Base-by-base conservation (phyloP, 2,888 invertebrate species). In the Craniophora ligustri region DNA sequence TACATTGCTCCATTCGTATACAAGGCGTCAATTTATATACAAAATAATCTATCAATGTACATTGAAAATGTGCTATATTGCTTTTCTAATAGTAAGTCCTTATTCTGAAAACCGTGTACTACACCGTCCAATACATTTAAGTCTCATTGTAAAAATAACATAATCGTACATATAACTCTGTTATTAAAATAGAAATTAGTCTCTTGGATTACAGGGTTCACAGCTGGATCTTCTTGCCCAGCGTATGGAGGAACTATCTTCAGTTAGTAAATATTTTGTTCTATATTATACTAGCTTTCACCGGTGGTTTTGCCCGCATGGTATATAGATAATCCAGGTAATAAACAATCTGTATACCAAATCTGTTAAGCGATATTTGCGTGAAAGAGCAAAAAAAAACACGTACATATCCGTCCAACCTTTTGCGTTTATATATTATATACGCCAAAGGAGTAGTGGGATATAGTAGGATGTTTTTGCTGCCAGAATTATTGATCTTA, bases 221-320 rank as follows among this genome's bases (percentile, higher is more conserved):
- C 72, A 72, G 23, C 39, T 79, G 36, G 74, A 78, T 8, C 36
- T 58, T 16, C 54, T 79, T 13, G 65, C 68, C 5, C 48, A 42
- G 31, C 71, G 57, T 56, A 60, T 78, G 49, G 76, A 73, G 4
- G 42, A 47, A 11, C 21, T 79, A 4, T 62, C 76, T 45, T 32
- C 66, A 50, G 79, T 79, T 62, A 61, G 69, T 53, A 46, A 32
- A n/a, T 26, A 3, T 23, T 15, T 35, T 30, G 28, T 49, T 31
- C 3, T 42, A 23, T 34, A n/a, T n/a, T n/a, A n/a, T n/a, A n/a
- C n/a, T n/a, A n/a, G n/a, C n/a, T n/a, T n/a, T n/a, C n/a, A n/a
- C n/a, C n/a, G n/a, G n/a, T n/a, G n/a, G n/a, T n/a, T n/a, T n/a
- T n/a, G n/a, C n/a, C n/a, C n/a, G n/a, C n/a, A n/a, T n/a, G n/a